Evolutionary conservation across 2,113 vertebrate species (phyloP), one percentile per base, ranked within the genome.

Genomic region (Coryphaenoides rupestris): DNA sequence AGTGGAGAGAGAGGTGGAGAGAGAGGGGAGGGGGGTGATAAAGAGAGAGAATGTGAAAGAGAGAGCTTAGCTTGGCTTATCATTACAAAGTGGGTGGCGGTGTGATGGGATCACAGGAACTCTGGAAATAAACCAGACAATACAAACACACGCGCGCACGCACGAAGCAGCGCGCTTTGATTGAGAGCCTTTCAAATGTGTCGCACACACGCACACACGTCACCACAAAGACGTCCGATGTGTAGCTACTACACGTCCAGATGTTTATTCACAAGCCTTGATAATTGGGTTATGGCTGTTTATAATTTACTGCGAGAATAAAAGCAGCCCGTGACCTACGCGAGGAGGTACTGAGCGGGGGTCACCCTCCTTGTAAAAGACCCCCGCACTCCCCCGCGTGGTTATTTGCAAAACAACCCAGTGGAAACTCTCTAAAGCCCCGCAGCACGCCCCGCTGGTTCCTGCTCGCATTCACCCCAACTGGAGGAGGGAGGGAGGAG

Each of bases 331-430:
- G 65, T 86, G 84, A 86, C 86, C 83, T 77, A 79, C 81, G 82
- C 74, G 75, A n/a, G 72, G 82, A 83, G 75, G 84, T 84, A 75
- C 71, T 65, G 69, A 28, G 60, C n/a, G 57, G 73, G 73, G 59
- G 7, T 40, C 70, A 69, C 26, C 28, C 50, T n/a, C 68, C 66
- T 84, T 78, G 75, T 81, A 75, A 85, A 79, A 87, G 83, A 88
- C 88, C 87, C 62, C 84, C 74, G 78, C 81, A 91, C 90, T 92
- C 88, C 91, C 92, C 93, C 93, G 90, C 88, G 94, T 90, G 94
- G 91, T 90, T 90, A 90, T 75, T 75, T 79, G 84, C 88, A 65
- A 89, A 87, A 94, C 86, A 86, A 87, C 84, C 81, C 88, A 90
- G 90, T 87, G 87, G 86, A 88, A 83, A n/a, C n/a, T n/a, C 49